Base-by-base conservation (phyloP, 2,888 invertebrate genomes). In the Drosophila rubida region DNA sequence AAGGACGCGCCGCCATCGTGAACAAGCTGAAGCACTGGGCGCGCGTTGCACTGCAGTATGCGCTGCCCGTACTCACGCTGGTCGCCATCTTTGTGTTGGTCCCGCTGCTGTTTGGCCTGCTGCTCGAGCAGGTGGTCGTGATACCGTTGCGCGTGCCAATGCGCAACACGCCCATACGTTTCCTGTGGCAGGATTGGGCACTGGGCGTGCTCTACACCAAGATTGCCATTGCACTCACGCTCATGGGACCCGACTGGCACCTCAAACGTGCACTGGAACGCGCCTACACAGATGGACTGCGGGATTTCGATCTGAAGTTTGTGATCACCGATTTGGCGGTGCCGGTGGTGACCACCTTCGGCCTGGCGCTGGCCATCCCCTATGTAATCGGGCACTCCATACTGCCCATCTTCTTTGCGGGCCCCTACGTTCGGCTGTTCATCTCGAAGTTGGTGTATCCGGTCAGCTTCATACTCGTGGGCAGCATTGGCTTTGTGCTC, bases 201-300 rank as follows among this genome's bases (percentile, higher is more conserved):
- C 93, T 99, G 23, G 99, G 99, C 22, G 98, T 99, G 9, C 93
- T 99, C 0, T 99, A 99, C 91, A 98, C 98, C 1, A 99, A 99
- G 93, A 99, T 99, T 60, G 96, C 98, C 13, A 97, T 98, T 89
- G 99, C 98, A 0, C 93, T 98, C 22, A 97, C 97, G 0, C 96
- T 99, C 95, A 99, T 99, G 98, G 98, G 98, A 0, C 98, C 99
- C 6, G 99, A 99, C 93, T 98, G 98, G 96, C 95, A 96, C 91
- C 93, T 99, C 86, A 95, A 98, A 57, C 94, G 96, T 2, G 97
- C 97, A 0, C 96, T 99, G 48, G 99, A 99, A 90, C 95, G 96
- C 85, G 96, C 98, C 0, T 99, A 98, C 90, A 95, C 97, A 46
- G 98, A 98, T 89, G 99, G 99, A 0, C 94, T 98, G 44, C 93